Evolutionary conservation across 1,140 invertebrate genomes (phyloP).

Genomic region (Pseudomyrmex sp.): DNA sequence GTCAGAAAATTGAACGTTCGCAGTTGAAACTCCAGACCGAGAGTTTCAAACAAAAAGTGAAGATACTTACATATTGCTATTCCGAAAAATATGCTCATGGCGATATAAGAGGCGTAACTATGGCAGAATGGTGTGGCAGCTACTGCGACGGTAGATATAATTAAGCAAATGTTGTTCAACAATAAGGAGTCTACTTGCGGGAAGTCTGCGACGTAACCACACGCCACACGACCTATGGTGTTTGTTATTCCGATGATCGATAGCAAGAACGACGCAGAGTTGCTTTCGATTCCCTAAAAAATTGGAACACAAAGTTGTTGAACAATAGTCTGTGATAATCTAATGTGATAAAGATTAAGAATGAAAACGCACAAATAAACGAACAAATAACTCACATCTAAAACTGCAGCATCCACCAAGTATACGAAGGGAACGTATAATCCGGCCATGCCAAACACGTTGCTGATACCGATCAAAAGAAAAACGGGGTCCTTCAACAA

Average conservation of each 20-base stretch:
- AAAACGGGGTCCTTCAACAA: conserved; percentile 96
- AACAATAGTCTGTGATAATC: background rate
- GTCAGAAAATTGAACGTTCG: background rate
- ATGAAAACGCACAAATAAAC: background rate
- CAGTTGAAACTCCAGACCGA: background rate
- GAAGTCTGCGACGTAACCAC: conserved; percentile 94
- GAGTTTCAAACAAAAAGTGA: background rate
- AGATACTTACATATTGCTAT: conserved; percentile 96
- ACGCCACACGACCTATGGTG: conserved; percentile 94
- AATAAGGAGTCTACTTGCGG: conserved; percentile 95
- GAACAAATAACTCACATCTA: conserved; percentile 86
- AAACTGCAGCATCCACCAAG: conserved; percentile 92
- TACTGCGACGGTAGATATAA: conserved; percentile 95
- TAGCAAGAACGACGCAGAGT: conserved; percentile 93
- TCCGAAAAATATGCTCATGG: conserved; percentile 96
- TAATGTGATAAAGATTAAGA: background rate
- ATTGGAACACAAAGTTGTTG: background rate
- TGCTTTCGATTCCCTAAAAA: conserved; percentile 89
- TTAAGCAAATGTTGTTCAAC: conserved; percentile 97
- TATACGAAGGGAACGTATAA: conserved; percentile 98
- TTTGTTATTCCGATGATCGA: conserved; percentile 99
- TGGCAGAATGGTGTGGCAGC: conserved; percentile 93
- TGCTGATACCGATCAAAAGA: conserved; percentile 96
- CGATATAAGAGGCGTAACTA: conserved; percentile 91
- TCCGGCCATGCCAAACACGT: conserved; percentile 97